Percentiles rank a stretch among this genome's conserved stretches.
These are phyloP conservation scores for Masticophis lateralis DNA, from an alignment of 2,797 vertebrate genomes.

Conservation along the genomic window DNA sequence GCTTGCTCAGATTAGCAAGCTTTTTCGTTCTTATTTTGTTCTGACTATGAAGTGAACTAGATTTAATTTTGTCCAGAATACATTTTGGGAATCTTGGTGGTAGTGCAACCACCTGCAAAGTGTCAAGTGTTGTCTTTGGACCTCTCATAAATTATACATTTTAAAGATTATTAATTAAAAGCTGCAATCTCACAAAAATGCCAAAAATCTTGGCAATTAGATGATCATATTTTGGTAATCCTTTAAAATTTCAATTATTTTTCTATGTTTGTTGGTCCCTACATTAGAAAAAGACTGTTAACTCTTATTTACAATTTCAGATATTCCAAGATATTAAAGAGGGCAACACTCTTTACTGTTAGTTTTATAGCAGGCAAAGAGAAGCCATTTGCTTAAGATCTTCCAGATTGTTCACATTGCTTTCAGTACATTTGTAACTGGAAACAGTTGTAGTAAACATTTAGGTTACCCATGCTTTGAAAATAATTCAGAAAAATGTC, in stretches of 20 bases:
- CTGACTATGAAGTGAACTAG: not conserved
- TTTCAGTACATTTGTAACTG: not conserved
- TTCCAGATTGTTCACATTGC: not conserved
- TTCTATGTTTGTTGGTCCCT: not conserved
- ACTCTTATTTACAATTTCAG: not conserved
- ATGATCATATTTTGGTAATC: not conserved
- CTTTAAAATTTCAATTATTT: not conserved
- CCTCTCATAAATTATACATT: not conserved
- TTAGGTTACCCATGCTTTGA: not conserved
- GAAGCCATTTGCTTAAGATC: not conserved
- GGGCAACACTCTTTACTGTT: not conserved
- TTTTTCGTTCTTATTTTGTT: not conserved
- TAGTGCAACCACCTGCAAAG: not conserved
- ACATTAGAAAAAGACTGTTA: not conserved
- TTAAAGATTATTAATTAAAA: not conserved
- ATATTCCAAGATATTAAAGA: not conserved
- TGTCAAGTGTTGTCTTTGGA: not conserved
- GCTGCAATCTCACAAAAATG: not conserved
- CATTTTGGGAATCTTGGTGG: not conserved
- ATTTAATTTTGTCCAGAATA: not conserved
- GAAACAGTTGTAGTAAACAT: not conserved
- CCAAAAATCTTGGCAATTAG: not conserved
- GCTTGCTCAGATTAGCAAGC: not conserved
- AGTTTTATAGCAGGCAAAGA: not conserved
- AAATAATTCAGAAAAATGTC: not conserved